Conservation (phyloP, 2,888 invertebrate genomes). For the Orthosia gothica region DNA sequence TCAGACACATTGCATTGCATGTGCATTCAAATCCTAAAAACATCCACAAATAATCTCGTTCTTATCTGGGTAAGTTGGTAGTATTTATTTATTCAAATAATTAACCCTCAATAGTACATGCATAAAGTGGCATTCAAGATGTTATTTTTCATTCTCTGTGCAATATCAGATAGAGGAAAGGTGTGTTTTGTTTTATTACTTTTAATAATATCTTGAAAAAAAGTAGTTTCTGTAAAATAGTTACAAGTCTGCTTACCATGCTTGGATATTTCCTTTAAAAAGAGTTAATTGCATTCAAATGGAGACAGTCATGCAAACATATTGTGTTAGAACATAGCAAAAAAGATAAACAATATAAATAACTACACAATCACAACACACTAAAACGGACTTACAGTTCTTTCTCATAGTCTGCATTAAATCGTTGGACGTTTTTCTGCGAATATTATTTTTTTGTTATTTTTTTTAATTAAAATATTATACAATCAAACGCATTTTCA, state of each 20-base stretch:
- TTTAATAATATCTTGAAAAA: not conserved
- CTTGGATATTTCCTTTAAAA: not conserved
- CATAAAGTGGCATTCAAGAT: constrained; percentile 9
- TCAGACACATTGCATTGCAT: no score
- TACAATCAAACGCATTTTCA: constrained; percentile 45
- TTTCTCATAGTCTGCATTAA: constrained; percentile 89
- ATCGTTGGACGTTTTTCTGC: constrained; percentile 90
- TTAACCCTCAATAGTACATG: constrained; percentile 5
- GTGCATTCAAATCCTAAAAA: not conserved
- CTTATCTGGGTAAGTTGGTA: not conserved
- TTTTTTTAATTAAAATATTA: constrained; percentile 43
- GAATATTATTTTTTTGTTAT: constrained; percentile 77
- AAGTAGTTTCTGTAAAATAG: not conserved
- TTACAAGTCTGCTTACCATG: not conserved
- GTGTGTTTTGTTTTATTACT: not conserved
- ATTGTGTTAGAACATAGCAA: not conserved
- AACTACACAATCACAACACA: constrained; percentile 87
- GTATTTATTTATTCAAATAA: no score
- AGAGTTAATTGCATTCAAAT: not conserved
- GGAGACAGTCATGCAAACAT: constrained; percentile 6
- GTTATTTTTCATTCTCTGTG: constrained; percentile 12
- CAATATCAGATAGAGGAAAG: not conserved
- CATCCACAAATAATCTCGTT: not conserved
- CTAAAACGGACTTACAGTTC: constrained; percentile 89
- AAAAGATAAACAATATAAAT: constrained; percentile 13